A percentile compares a stretch with the other conserved stretches of the same genome.
phyloP scores from a whole-genome alignment of 2,113 vertebrate species.

The Istiophorus platypterus region DNA sequence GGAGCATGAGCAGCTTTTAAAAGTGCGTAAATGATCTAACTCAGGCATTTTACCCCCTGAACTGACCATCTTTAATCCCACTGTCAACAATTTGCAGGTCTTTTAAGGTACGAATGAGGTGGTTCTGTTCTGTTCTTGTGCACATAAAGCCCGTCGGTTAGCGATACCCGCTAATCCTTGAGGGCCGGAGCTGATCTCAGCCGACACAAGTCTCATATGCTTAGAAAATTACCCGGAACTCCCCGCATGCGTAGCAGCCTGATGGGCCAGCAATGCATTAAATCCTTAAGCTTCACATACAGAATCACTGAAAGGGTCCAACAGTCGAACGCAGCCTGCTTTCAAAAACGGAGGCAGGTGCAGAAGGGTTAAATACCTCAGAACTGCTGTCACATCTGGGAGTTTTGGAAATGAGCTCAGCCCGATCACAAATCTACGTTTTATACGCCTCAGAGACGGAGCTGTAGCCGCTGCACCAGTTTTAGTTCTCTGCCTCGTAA shows the following conservation, averaged over 20 bases:
- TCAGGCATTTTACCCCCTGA: too few species aligned
- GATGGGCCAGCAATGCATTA: neutral
- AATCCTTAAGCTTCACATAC: neutral
- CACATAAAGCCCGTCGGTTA: neutral
- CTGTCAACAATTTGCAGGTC: neutral
- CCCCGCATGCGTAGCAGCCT: neutral
- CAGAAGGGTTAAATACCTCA: neutral
- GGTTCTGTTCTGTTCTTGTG: neutral
- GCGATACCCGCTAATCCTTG: neutral
- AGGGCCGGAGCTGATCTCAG: neutral
- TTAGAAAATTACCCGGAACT: neutral
- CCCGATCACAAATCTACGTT: neutral
- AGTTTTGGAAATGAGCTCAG: neutral
- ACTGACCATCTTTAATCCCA: neutral
- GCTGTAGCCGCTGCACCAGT: neutral
- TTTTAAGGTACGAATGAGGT: neutral
- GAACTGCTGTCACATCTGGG: neutral
- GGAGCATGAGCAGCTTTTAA: too few species aligned
- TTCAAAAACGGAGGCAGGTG: too few species aligned
- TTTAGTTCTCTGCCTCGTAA: neutral
- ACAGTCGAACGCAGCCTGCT: neutral
- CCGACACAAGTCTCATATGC: neutral
- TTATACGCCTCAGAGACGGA: neutral
- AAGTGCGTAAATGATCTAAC: too few species aligned
- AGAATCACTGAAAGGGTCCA: neutral